Base-by-base conservation (phyloP, 35 echinoderm and acorn worm genomes). In the Apostichopus californicus region DNA sequence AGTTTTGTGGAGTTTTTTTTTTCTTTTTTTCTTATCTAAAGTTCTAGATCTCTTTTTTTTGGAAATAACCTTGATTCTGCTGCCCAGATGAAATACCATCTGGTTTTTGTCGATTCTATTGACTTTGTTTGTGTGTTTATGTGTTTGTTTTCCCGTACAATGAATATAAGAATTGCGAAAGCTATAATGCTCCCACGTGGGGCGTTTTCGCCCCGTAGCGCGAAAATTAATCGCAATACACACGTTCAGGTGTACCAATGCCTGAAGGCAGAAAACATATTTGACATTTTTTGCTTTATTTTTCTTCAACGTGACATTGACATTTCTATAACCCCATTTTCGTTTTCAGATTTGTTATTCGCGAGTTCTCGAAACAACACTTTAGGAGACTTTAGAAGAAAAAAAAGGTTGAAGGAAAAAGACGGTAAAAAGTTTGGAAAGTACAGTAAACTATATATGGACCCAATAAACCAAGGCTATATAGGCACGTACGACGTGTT, bases 171-270 rank as follows among this genome's bases (percentile, higher is more conserved):
- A 73, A 18, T 73, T 21, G 13, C 1, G n/a, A 15, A 17, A 21
- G 13, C 13, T 73, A 73, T 73, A 73, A 73, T 73, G 70, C 70
- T 73, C 70, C 70, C 70, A 73, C 70, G 70, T 73, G 70, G 13
- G 70, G 70, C 70, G 70, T 73, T 73, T 73, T 73, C 70, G 70
- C 70, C 70, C 70, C 70, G 70, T 73, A 73, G 70, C 70, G 70
- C 70, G n/a, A 73, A 73, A 73, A 73, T 73, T 73, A 73, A 73
- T 73, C 70, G 13, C 70, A 5, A 73, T 73, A 73, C 70, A 46
- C 34, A 73, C 70, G 70, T 73, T 73, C 70, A 73, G 70, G 70
- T 73, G 70, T 73, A 12, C 70, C 70, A 73, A 73, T 73, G 70
- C 70, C 70, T 73, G 5, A 18, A 21, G 70, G 70, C 70, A 73